Conservation (phyloP, 2,797 vertebrate species). For the Sylvia borin region DNA sequence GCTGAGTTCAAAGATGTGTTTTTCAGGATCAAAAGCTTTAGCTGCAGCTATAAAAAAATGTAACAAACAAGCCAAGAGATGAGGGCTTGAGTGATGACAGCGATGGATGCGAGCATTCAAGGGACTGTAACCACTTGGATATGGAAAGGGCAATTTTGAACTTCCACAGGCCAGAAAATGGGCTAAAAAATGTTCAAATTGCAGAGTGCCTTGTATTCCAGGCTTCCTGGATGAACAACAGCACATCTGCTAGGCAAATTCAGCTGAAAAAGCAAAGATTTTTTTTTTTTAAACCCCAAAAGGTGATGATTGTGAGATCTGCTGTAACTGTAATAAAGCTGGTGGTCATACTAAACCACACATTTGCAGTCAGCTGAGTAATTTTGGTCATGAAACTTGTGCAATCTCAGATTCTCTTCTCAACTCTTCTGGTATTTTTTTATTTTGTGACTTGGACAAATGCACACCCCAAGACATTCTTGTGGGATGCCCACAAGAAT, state of each 20-base stretch:
- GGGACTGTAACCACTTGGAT: neutral
- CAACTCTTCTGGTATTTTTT: neutral
- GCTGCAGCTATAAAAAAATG: neutral
- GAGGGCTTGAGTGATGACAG: neutral
- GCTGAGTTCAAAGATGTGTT: neutral
- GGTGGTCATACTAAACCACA: neutral
- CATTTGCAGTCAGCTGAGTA: neutral
- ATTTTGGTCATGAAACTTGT: neutral
- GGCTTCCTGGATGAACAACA: neutral
- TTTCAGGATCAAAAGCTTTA: slow-evolving; percentile 29
- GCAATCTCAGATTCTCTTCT: neutral
- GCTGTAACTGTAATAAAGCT: neutral
- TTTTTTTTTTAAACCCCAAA: neutral
- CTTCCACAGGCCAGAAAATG: neutral
- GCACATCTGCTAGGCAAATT: neutral
- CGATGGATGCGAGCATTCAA: neutral
- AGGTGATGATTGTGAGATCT: neutral
- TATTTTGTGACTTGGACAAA: neutral
- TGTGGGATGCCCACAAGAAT: neutral
- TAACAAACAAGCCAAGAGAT: slow-evolving; percentile 20
- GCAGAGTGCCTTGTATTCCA: neutral
- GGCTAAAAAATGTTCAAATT: neutral
- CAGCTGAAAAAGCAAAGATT: neutral
- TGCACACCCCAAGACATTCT: neutral
- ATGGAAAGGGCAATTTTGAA: neutral